Evolutionary conservation across 2,888 invertebrate genomes (phyloP), one percentile per base, ranked within the genome.

Genomic region (Trachelus iudaicus): DNA sequence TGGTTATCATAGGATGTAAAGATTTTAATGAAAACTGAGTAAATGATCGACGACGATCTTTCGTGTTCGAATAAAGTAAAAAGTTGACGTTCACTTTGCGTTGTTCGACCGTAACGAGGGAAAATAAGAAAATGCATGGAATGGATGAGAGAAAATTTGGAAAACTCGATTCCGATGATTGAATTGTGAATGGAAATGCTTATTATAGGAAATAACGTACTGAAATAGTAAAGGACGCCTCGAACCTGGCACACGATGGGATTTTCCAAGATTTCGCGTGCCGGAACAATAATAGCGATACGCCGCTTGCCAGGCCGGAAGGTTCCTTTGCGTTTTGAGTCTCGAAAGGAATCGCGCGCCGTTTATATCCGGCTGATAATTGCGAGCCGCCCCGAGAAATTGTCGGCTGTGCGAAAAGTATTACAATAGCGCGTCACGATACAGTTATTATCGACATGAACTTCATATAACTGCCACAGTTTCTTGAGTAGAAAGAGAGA

Each of bases 371-470:
- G 81, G 86, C 85, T 85, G 85, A 88, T 89, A 87, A 87, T 88
- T 89, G 84, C 85, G 83, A 37, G 85, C 85, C 84, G 82, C 84
- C 84, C 81, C 77, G 81, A 82, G 85, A 89, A 87, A 86, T 84
- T 85, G 85, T 81, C 82, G 78, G 80, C 84, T 81, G 81, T 81
- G 81, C 81, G 82, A 86, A 76, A 86, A 86, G 84, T 87, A 88
- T 87, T 82, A 84, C 85, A 87, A 83, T 85, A 81, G 83, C 86
- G 81, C 87, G 89, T 89, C 89, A 89, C 89, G 90, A 90, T 90
- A 89, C 87, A 88, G 86, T 88, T 86, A 87, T 90, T 90, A 91
- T 90, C 88, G 90, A 89, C 90, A 88, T 88, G 88, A 90, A 90
- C 84, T 86, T 87, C 82, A 84, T 83, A 79, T 79, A 81, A 78